A percentile compares a stretch with the other conserved stretches of the same genome.
Conservation (phyloP, 2,888 invertebrate genomes). For the Drosophila imparisetae region DNA sequence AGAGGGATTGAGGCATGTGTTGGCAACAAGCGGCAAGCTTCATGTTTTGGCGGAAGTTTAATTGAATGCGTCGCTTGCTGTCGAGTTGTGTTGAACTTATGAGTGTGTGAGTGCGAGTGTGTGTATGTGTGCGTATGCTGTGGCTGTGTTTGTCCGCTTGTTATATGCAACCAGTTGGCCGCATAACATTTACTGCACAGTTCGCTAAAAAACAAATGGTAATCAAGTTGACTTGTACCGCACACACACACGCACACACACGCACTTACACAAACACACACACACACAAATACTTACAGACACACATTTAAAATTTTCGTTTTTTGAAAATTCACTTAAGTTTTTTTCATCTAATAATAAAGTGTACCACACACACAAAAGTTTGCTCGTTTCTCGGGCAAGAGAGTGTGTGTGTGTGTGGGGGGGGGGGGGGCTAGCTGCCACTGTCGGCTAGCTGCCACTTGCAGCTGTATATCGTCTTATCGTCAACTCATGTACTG, state of each 20-base stretch:
- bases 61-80: constrained; percentile 76
- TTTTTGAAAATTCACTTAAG: constrained; percentile 69
- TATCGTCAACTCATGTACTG: constrained; percentile 27
- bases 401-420: too few relatives aligned
- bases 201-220: constrained; percentile 76
- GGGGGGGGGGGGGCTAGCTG: constrained; percentile 21
- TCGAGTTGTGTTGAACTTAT: constrained; percentile 30
- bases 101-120: constrained; percentile 32
- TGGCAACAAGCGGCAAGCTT: constrained; percentile 61
- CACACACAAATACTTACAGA: neutral
- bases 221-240: constrained; percentile 76
- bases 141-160: constrained; percentile 57
- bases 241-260: constrained; percentile 33
- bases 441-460: constrained; percentile 51
- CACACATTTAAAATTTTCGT: constrained; percentile 48
- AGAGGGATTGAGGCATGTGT: constrained; percentile 7
- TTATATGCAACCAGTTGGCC: constrained; percentile 70
- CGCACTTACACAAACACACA: constrained; percentile 6
- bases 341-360: constrained; percentile 77
- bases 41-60: constrained; percentile 80
- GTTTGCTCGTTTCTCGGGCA: constrained; percentile 7
- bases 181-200: constrained; percentile 71
- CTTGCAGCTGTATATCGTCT: constrained; percentile 58
- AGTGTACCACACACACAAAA: constrained; percentile 33
- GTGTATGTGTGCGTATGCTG: constrained; percentile 28